Percentiles rank a stretch among this genome's conserved stretches.
phyloP scores from a whole-genome alignment of 2,888 invertebrate genomes.

The Hypselothyrea guttata region DNA sequence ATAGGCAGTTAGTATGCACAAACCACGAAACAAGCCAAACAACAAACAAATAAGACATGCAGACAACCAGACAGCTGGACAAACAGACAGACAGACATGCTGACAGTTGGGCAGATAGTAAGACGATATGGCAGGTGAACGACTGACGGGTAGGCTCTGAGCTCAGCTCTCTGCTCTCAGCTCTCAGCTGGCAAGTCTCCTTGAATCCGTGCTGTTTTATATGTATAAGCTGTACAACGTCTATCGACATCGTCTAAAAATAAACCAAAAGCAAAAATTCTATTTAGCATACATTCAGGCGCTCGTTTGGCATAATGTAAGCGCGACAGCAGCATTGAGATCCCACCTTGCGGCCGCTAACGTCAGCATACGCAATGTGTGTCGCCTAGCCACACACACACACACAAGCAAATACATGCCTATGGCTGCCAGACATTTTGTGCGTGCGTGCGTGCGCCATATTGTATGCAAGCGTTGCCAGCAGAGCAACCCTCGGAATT shows the following conservation, averaged over 20 bases:
- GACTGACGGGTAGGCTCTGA: too few relatives aligned
- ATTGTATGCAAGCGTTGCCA: conserved; percentile 51
- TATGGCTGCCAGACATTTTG: conserved; percentile 60
- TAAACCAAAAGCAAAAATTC: conserved; percentile 46
- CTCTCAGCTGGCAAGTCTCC: conserved; percentile 68
- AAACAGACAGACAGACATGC: conserved; percentile 23
- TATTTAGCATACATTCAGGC: conserved; percentile 78
- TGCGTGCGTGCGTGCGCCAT: conserved; percentile 69
- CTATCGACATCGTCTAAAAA: conserved; percentile 55
- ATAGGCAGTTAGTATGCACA: conserved; percentile 57
- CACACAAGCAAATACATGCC: conserved; percentile 21
- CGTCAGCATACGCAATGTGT: conserved; percentile 73
- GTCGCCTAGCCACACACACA: conserved; percentile 58
- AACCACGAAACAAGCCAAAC: conserved; percentile 39
- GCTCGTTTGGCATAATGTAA: conserved; percentile 63
- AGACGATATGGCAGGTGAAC: conserved; percentile 4
- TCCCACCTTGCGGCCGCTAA: conserved; percentile 55
- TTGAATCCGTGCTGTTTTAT: conserved; percentile 42
- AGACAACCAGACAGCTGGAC: conserved; percentile 31
- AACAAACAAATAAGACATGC: conserved; percentile 31
- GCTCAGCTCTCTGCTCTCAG: too few relatives aligned
- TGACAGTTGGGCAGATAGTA: conserved; percentile 19
- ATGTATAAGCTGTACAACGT: not conserved
- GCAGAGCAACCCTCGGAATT: conserved; percentile 50
- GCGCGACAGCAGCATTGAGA: conserved; percentile 69